Evolutionary conservation across 30 jellyfish, hydroid and myxozoan genomes (phyloP).

Genomic region (Chrysaora quinquecirrha): DNA sequence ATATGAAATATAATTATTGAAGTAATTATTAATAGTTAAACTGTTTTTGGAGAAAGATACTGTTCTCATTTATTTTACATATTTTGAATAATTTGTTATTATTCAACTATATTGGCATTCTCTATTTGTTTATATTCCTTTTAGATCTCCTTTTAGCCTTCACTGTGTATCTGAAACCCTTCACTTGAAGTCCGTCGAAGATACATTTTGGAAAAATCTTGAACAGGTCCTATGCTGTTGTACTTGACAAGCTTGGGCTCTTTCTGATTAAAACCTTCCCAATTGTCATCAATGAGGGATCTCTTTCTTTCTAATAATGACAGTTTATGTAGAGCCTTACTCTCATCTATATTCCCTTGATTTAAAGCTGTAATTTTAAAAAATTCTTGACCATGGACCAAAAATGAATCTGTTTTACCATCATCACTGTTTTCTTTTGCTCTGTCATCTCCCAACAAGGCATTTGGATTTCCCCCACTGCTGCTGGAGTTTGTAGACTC

Average conservation of each 20-base stretch:
- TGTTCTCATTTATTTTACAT: too few species aligned
- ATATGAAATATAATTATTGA: too few species aligned
- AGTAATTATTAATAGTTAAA: too few species aligned
- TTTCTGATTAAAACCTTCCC: not conserved
- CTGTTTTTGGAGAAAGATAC: too few species aligned
- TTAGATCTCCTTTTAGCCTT: not conserved
- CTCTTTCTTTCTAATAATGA: not conserved
- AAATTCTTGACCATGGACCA: too few species aligned
- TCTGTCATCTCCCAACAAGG: not conserved
- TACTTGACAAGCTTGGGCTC: slow-evolving; percentile 8
- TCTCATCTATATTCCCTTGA: not conserved
- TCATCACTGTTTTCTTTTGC: not conserved
- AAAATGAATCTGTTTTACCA: too few species aligned
- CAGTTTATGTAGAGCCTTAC: too few species aligned
- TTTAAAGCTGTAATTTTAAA: not conserved
- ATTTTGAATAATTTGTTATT: too few species aligned
- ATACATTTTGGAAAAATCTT: not conserved
- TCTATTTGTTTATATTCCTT: too few species aligned
- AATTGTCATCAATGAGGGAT: not conserved
- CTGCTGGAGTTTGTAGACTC: not conserved
- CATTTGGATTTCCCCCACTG: not conserved
- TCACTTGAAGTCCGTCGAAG: slow-evolving; percentile 1
- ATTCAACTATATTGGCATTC: too few species aligned
- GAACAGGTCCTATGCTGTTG: not conserved
- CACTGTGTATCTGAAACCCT: not conserved